Percentiles rank a stretch among this genome's conserved stretches.
Evolutionary conservation across 2,797 vertebrate genomes (phyloP).

Genomic region (Capromys pilorides): DNA sequence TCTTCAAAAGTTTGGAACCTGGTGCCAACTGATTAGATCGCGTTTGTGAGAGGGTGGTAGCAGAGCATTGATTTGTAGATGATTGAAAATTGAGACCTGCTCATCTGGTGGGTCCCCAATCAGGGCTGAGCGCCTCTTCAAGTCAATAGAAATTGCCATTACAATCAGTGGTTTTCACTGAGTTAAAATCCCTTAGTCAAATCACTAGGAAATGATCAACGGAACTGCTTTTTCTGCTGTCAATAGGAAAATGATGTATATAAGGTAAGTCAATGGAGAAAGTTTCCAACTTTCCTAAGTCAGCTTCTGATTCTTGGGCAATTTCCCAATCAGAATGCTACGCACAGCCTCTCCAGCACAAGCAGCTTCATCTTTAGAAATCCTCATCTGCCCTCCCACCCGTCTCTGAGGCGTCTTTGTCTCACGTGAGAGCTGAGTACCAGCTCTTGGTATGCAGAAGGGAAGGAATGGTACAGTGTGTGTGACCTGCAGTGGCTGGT

Average conservation of each 20-base stretch:
- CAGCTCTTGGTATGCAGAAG: slow-evolving; percentile 60
- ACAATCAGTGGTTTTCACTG: slow-evolving; percentile 65
- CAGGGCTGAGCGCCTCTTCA: slow-evolving; percentile 44
- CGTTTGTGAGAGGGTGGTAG: background rate
- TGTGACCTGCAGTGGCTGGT: slow-evolving; percentile 74
- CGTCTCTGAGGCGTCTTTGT: slow-evolving; percentile 52
- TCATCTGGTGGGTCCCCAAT: slow-evolving; percentile 51
- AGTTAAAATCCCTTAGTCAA: slow-evolving; percentile 58
- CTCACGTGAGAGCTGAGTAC: slow-evolving; percentile 69
- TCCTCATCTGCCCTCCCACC: slow-evolving; percentile 67
- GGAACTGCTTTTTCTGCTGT: slow-evolving; percentile 44
- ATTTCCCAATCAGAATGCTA: slow-evolving; percentile 46
- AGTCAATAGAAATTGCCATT: slow-evolving; percentile 74
- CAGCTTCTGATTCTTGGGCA: slow-evolving; percentile 76
- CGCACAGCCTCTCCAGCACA: slow-evolving; percentile 58
- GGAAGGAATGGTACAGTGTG: slow-evolving; percentile 67
- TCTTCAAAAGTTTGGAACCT: slow-evolving; percentile 33
- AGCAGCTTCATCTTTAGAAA: slow-evolving; percentile 62
- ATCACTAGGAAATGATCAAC: slow-evolving; percentile 63
- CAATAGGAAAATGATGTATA: slow-evolving; percentile 54
- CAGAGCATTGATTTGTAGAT: slow-evolving; percentile 45
- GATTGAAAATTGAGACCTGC: slow-evolving; percentile 36
- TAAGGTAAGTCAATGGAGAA: slow-evolving; percentile 57
- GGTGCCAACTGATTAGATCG: background rate
- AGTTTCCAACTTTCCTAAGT: slow-evolving; percentile 58